Conservation (phyloP, 2,113 vertebrate species). For the Pangasianodon gigas region DNA sequence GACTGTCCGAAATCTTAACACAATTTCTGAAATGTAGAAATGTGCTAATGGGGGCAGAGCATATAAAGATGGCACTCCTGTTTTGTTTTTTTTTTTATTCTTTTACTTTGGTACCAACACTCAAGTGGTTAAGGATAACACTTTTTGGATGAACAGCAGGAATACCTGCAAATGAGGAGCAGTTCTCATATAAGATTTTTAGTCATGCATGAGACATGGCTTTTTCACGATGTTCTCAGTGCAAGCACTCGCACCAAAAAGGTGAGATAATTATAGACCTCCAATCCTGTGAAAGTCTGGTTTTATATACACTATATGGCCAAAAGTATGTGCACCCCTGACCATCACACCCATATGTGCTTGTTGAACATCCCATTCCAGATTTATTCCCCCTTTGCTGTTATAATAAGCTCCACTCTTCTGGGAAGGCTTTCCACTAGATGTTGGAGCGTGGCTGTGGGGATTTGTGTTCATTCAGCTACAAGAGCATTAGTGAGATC, state of each 20-base stretch:
- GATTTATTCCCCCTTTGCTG: too few relatives aligned
- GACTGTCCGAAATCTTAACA: not conserved
- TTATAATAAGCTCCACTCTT: too few relatives aligned
- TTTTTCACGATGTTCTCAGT: not conserved
- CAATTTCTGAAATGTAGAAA: not conserved
- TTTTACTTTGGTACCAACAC: not conserved
- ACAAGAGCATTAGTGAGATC: too few relatives aligned
- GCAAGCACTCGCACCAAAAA: not conserved
- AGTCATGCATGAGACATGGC: not conserved
- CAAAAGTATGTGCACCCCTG: too few relatives aligned
- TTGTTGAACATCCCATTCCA: too few relatives aligned
- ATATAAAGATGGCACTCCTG: not conserved
- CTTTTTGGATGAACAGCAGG: not conserved
- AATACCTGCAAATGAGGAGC: not conserved
- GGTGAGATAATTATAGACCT: not conserved
- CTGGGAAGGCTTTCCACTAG: too few relatives aligned
- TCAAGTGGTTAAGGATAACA: not conserved
- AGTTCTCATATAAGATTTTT: not conserved
- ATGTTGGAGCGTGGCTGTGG: too few relatives aligned
- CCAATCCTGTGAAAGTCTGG: too few relatives aligned
- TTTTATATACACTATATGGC: too few relatives aligned
- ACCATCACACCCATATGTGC: too few relatives aligned
- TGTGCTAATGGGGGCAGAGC: not conserved
- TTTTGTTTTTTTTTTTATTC: not conserved
- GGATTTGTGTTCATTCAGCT: too few relatives aligned